Conservation (phyloP, 2,797 vertebrate genomes). For the Arremon aurantiirostris region DNA sequence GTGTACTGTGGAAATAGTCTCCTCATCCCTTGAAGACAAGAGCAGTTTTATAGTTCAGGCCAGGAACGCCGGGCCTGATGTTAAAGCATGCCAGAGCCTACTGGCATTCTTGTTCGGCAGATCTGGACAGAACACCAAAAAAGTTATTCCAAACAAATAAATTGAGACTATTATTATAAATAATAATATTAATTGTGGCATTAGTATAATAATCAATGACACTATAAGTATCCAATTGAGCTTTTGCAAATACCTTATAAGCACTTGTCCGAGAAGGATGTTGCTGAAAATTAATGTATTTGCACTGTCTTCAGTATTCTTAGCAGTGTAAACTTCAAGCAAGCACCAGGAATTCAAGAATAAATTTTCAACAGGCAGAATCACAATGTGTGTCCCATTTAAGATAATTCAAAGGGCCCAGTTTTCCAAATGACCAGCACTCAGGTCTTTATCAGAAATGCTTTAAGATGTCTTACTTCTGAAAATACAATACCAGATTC, state of each 20-base stretch:
- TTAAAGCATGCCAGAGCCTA: not conserved
- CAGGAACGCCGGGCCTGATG: not conserved
- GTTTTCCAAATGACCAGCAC: not conserved
- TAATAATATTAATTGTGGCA: not conserved
- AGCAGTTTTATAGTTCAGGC: not conserved
- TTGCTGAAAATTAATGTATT: not conserved
- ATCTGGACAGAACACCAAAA: not conserved
- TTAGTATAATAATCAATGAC: not conserved
- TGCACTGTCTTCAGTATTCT: not conserved
- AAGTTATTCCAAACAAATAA: not conserved
- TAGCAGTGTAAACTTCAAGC: not conserved
- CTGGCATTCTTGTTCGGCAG: not conserved
- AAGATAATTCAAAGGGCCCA: not conserved
- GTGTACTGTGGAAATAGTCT: not conserved
- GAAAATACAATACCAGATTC: not conserved
- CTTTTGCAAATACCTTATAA: not conserved
- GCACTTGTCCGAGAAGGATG: not conserved
- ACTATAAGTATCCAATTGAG: not conserved
- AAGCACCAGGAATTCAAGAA: not conserved
- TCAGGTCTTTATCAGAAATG: not conserved
- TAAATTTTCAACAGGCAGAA: not conserved
- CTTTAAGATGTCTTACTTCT: not conserved
- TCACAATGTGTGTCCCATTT: not conserved
- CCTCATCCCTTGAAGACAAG: not conserved
- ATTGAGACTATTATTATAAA: not conserved